Base-by-base conservation (phyloP, 2,113 vertebrate species). In the Excalfactoria chinensis region DNA sequence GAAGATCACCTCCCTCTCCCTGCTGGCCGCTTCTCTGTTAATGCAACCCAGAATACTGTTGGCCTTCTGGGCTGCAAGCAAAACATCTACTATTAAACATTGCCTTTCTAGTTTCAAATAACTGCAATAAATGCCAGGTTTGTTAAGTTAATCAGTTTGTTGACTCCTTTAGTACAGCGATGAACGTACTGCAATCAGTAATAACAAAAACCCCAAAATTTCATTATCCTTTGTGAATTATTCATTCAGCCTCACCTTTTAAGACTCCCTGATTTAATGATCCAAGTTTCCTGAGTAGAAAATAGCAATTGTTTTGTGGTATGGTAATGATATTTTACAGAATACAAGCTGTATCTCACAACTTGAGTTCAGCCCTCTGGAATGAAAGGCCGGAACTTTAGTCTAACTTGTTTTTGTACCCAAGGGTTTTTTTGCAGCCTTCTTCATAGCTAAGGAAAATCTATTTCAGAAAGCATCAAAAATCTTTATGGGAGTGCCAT, bases 171-270 rank as follows among this genome's bases (percentile, higher is more conserved):
- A 40, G 70, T 63, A 13, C 43, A 18, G 22, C 41, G 49, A 67
- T 79, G 49, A 55, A 71, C 63, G 3, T n/a, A 7, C 26, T 73
- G 21, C 49, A 79, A 28, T 92, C 55, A 64, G 10, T 87, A 80
- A 63, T 63, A 19, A 28, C 25, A 37, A 84, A 88, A 86, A 4
- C 0, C 1, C 9, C 30, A n/a, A 51, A 82, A 88, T 67, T 89
- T 67, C 60, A 80, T 95, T 91, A 68, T 64, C 64, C 37, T 34
- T 60, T 41, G 60, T 11, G 7, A 85, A 71, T 91, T 92, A 87
- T 74, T 93, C 56, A 76, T 89, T 89, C 28, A 18, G 11, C 71
- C 82, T 25, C 67, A 69, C 74, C 30, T 88, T 89, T 82, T 66
- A 41, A 79, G 44, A 73, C 63, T 13, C 34, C 25, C 25, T 81